Base-by-base conservation (phyloP, 2,113 vertebrate species). In the Chloebia gouldiae region DNA sequence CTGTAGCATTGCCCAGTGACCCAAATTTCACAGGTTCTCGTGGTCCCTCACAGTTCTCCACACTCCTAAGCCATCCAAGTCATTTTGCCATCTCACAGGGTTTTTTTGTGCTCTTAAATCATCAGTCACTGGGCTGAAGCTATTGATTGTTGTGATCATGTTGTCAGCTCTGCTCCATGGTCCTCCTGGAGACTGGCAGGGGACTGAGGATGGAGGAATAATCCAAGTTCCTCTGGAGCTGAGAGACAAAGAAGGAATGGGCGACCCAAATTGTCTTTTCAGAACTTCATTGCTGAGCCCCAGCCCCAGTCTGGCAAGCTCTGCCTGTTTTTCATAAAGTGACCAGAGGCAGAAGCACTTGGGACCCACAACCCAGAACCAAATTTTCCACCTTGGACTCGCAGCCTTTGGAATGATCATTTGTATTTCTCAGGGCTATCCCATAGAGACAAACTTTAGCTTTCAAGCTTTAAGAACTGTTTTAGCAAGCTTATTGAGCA, bases 1-100 rank as follows among this genome's bases (percentile, higher is more conserved):
- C 60, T 9, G 1, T 57, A n/a, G 71, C 3, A 0, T 63, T 91
- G 73, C 49, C 84, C 70, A 70, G 0, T 95, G 93, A 93, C 88
- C 86, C 91, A 87, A 63, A 96, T 94, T 91, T 88, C 69, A 65
- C 77, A 68, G 65, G 18, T 69, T 61, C 57, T 94, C 8, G 2
- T 33, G 8, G 23, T 93, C 21, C 28, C 54, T 91, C 87, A 65
- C 50, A 40, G 27, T 45, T 87, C 44, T 75, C 53, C 49, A 28
- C 45, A 9, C 15, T 81, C 33, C 63, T 88, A 44, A 88, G 31
- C 39, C 40, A 78, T 37, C 10, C 23, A 60, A 71, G 31, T 81
- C 3, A 53, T 92, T 73, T 44, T 92, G 23, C 60, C 17, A 4
- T 88, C 63, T 88, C 5, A 0, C 30, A 10, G 24, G 5, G 30